A percentile compares a stretch with the other conserved stretches of the same genome.
These are phyloP conservation scores for Serrognathus titanus DNA, from an alignment of 2,888 invertebrate species.

Conservation along the genomic window DNA sequence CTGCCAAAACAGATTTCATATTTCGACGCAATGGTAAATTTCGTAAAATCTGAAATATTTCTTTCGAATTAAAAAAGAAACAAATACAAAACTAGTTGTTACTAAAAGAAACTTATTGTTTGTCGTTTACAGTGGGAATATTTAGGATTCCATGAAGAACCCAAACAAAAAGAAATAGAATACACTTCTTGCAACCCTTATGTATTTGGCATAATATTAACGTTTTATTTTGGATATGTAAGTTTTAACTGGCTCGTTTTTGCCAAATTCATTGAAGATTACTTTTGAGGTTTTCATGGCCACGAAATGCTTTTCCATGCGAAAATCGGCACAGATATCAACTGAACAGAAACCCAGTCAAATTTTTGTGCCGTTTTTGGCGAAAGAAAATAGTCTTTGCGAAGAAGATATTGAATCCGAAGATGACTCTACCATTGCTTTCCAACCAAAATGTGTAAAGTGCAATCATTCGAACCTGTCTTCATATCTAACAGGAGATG, in stretches of 20 bases:
- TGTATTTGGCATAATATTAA: slow-evolving; percentile 10
- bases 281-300: background rate
- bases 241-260: background rate
- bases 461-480: too few species aligned
- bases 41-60: too few species aligned
- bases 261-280: background rate
- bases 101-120: background rate
- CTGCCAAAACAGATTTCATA: slow-evolving; percentile 8
- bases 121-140: slow-evolving; percentile 9
- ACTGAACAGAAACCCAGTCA: too few species aligned
- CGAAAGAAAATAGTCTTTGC: too few species aligned
- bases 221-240: slow-evolving; percentile 17
- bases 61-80: background rate
- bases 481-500: too few species aligned
- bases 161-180: background rate
- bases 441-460: too few species aligned
- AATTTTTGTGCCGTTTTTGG: too few species aligned
- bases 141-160: slow-evolving; percentile 10
- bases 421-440: too few species aligned
- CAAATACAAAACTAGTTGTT: background rate
- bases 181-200: slow-evolving; percentile 8
- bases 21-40: slow-evolving; percentile 10
- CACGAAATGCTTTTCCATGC: background rate
- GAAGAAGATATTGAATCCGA: too few species aligned
- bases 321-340: too few species aligned